Evolutionary conservation across 2,113 vertebrate species (phyloP).

Genomic region (Isichthys henryi): DNA sequence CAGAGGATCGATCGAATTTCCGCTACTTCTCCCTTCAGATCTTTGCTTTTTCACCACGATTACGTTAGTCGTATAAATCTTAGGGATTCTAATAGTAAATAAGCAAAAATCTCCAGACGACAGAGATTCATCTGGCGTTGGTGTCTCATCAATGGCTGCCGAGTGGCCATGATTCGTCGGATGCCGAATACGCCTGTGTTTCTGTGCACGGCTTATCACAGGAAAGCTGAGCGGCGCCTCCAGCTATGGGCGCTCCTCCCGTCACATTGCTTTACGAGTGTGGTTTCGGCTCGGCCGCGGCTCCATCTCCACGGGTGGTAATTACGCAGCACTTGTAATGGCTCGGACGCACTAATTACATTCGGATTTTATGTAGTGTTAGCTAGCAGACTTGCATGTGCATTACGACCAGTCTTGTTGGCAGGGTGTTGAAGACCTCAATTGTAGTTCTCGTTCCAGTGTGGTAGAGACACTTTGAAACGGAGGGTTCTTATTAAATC

Average conservation of each 20-base stretch:
- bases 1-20: background rate
- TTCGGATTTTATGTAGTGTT: conserved; percentile 28
- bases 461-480: background rate
- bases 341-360: conserved; percentile 44
- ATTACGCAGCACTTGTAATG: conserved; percentile 45
- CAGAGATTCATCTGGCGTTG: background rate
- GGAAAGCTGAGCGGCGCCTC: conserved; percentile 33
- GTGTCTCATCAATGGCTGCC: background rate
- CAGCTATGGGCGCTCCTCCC: conserved; percentile 34
- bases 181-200: background rate
- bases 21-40: background rate
- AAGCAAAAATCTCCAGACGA: background rate
- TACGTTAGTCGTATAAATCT: background rate
- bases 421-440: background rate
- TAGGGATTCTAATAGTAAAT: background rate
- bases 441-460: background rate
- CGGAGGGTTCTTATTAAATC: background rate
- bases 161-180: background rate
- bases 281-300: conserved; percentile 35
- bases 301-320: conserved; percentile 48
- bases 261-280: conserved; percentile 38
- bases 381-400: background rate
- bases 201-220: background rate
- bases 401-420: background rate
- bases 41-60: background rate